Conservation (phyloP, 2,113 vertebrate species). For the Archocentrus centrarchus region DNA sequence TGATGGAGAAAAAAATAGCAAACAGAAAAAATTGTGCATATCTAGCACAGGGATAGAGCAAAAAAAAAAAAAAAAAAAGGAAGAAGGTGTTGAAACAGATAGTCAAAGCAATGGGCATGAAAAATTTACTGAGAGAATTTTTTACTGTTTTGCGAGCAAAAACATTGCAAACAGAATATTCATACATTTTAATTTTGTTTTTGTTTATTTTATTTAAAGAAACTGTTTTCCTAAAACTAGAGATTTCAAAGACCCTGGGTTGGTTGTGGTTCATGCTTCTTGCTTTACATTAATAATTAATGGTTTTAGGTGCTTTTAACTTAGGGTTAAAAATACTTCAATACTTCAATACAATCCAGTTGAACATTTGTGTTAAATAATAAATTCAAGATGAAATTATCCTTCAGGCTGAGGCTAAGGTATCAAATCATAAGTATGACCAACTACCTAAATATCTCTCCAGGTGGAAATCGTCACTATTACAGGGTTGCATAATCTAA, state of each 20-base stretch:
- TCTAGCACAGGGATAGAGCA: neutral
- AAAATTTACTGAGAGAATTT: constrained; percentile 20
- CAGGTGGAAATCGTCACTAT: neutral
- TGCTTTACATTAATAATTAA: neutral
- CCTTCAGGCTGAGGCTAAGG: neutral
- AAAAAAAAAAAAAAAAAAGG: neutral
- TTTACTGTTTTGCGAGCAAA: neutral
- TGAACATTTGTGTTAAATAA: constrained; percentile 5
- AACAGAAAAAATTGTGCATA: constrained; percentile 31
- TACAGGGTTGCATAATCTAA: neutral
- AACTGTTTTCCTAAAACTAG: neutral
- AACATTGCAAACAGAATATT: neutral
- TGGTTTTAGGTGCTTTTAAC: neutral
- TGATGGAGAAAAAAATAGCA: constrained; percentile 21
- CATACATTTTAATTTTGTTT: neutral
- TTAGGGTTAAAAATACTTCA: neutral
- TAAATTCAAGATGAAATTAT: neutral
- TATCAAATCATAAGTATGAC: neutral
- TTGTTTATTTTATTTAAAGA: neutral
- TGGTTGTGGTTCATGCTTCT: constrained; percentile 8
- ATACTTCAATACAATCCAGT: neutral
- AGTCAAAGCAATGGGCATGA: constrained; percentile 16
- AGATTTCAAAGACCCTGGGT: neutral
- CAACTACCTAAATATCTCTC: neutral
- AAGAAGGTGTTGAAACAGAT: constrained; percentile 19